Conservation (phyloP, 2,797 vertebrate species). For the Pseudochaenichthys georgianus region DNA sequence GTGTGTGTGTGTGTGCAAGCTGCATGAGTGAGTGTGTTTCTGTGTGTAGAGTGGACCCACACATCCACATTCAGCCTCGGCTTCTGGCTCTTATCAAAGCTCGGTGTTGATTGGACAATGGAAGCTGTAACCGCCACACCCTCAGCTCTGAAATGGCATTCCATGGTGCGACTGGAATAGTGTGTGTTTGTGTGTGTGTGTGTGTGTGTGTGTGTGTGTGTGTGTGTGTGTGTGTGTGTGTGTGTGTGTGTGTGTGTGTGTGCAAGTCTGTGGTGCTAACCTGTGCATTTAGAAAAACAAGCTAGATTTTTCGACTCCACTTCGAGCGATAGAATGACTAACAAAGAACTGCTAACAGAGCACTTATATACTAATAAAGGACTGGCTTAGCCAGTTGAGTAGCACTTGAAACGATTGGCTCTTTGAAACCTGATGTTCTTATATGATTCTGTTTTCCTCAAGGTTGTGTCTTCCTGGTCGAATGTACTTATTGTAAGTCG, state of each 20-base stretch:
- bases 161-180: constrained; percentile 63
- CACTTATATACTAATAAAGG: too few species aligned
- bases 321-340: too few species aligned
- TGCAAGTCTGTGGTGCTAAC: constrained; percentile 23
- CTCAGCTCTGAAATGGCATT: constrained; percentile 64
- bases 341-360: too few species aligned
- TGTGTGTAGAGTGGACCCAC: constrained; percentile 22
- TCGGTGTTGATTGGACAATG: constrained; percentile 72
- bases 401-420: too few species aligned
- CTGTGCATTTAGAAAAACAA: constrained; percentile 2
- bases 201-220: constrained; percentile 12
- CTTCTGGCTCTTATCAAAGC: constrained; percentile 78
- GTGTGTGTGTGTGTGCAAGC: constrained; percentile 4
- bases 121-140: constrained; percentile 65
- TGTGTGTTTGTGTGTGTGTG: constrained; percentile 13
- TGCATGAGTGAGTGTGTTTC: constrained; percentile 10
- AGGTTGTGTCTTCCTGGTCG: too few species aligned
- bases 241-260: constrained; percentile 14
- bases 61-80: constrained; percentile 41
- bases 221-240: constrained; percentile 11
- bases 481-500: too few species aligned
- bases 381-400: too few species aligned
- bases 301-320: constrained; percentile 42
- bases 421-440: too few species aligned
- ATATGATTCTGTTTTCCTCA: too few species aligned